Evolutionary conservation across 64 coral and sea anemone species (phyloP).

Genomic region (Catalaphyllia jardinei): DNA sequence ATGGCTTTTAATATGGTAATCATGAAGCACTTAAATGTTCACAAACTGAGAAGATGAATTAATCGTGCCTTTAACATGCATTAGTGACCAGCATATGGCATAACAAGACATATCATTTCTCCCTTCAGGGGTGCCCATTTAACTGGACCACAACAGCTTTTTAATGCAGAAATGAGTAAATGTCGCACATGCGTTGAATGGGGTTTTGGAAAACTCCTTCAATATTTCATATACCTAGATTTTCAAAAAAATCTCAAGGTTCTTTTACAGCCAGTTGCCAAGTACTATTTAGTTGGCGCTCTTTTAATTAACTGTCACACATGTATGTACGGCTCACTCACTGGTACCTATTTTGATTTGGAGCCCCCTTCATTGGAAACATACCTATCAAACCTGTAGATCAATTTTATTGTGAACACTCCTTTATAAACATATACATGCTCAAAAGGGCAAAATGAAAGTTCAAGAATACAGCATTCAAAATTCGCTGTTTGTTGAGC

Average conservation of each 20-base stretch:
- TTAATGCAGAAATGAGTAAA: conserved; percentile 31
- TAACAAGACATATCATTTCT: conserved; percentile 52
- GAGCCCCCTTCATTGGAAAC: conserved; percentile 29
- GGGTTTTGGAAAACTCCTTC: conserved; percentile 33
- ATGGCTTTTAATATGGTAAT: conserved; percentile 47
- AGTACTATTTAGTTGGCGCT: conserved; percentile 18
- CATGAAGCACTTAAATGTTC: conserved; percentile 23
- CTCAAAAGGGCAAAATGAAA: conserved; percentile 32
- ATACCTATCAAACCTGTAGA: conserved; percentile 20
- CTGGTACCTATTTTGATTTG: conserved; percentile 47
- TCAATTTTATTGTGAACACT: conserved; percentile 34
- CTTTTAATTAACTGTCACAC: conserved; percentile 50
- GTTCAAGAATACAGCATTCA: conserved; percentile 42
- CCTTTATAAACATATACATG: conserved; percentile 31
- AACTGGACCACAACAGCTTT: conserved; percentile 14
- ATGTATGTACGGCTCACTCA: conserved; percentile 40
- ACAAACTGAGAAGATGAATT: no score
- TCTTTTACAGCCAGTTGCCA: conserved; percentile 1
- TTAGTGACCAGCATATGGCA: no score
- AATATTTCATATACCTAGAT: conserved; percentile 39
- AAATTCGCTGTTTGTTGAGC: conserved; percentile 36
- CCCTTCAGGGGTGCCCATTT: conserved; percentile 1
- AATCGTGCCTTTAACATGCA: no score
- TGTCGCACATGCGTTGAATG: conserved; percentile 20
- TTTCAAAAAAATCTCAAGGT: conserved; percentile 35